Percentiles rank a stretch among this genome's conserved stretches.
Conservation (phyloP, 2,113 vertebrate genomes). For the Mesitornis unicolor region DNA sequence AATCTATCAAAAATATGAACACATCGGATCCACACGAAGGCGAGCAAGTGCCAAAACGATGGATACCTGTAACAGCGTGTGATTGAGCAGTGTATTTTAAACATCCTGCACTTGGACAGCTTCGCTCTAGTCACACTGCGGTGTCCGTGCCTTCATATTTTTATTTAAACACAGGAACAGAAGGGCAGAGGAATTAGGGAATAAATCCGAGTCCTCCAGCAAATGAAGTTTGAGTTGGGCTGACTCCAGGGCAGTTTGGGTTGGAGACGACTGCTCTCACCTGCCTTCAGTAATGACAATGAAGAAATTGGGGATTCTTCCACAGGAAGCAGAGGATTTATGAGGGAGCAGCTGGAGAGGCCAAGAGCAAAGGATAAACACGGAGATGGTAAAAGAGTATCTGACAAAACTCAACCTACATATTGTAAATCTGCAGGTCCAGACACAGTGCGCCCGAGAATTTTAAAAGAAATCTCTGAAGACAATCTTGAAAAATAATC, state of each 20-base stretch:
- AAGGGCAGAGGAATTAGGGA: conserved; percentile 25
- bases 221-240: not conserved
- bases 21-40: not conserved
- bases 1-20: not conserved
- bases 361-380: conserved; percentile 59
- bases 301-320: conserved; percentile 33
- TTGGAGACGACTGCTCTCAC: not conserved
- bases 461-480: conserved; percentile 43
- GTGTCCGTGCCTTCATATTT: not conserved
- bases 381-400: conserved; percentile 48
- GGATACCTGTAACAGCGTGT: not conserved
- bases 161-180: conserved; percentile 15
- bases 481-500: conserved; percentile 40
- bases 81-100: not conserved
- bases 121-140: not conserved
- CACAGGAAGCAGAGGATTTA: conserved; percentile 49
- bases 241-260: not conserved
- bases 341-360: conserved; percentile 49
- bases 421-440: conserved; percentile 49
- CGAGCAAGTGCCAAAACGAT: not conserved
- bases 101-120: not conserved
- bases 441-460: not conserved
- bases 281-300: conserved; percentile 33
- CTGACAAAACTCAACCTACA: conserved; percentile 36
- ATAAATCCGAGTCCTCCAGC: conserved; percentile 4